Conservation (phyloP, 2,113 vertebrate species). For the Acanthochromis polyacanthus region DNA sequence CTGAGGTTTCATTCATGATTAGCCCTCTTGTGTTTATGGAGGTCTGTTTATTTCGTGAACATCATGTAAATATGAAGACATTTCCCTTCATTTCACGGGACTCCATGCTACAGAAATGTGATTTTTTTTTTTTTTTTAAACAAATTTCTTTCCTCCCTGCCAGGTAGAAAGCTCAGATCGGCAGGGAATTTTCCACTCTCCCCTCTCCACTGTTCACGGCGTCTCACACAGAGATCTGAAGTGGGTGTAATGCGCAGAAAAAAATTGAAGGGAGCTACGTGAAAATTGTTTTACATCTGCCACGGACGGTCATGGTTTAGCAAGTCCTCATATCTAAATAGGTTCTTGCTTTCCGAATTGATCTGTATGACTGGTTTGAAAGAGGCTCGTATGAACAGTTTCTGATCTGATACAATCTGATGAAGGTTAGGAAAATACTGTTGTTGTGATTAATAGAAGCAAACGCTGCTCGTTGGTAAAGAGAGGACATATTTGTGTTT, state of each 20-base stretch:
- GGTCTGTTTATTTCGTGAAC: slow-evolving; percentile 56
- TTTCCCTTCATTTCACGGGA: slow-evolving; percentile 18
- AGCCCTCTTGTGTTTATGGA: slow-evolving; percentile 28
- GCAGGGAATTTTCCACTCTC: slow-evolving; percentile 20
- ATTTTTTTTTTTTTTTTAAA: slow-evolving; percentile 2
- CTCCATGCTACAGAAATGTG: neutral
- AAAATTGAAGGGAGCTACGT: neutral
- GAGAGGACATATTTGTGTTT: no score
- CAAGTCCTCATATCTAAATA: neutral
- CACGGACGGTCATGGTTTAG: neutral
- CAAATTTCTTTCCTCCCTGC: neutral
- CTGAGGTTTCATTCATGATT: slow-evolving; percentile 61
- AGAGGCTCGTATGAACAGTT: no score
- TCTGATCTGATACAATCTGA: no score
- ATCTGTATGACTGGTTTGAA: neutral
- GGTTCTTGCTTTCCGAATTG: neutral
- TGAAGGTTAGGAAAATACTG: no score
- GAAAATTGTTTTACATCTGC: slow-evolving; percentile 7
- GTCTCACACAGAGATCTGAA: slow-evolving; percentile 12
- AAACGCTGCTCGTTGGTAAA: no score
- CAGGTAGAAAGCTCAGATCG: slow-evolving; percentile 40
- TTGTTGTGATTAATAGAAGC: no score
- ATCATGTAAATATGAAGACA: slow-evolving; percentile 58
- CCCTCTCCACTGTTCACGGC: neutral
- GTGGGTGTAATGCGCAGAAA: neutral